A percentile compares a stretch with the other conserved stretches of the same genome.
phyloP scores from a whole-genome alignment of 2,113 vertebrate species.

The Hemiscyllium ocellatum region DNA sequence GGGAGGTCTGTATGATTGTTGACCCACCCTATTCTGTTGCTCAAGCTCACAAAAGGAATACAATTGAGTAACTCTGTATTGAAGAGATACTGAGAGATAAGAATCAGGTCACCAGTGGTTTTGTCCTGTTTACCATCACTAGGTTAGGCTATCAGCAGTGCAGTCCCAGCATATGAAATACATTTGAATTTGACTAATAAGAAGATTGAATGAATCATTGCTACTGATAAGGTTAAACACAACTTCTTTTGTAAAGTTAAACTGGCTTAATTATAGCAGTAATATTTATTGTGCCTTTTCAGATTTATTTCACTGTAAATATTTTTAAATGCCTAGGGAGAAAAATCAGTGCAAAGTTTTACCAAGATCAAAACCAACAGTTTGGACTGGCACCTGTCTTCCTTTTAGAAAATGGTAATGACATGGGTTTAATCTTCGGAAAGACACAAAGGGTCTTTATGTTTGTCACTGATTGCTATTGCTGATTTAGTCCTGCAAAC shows the following conservation, averaged over 20 bases:
- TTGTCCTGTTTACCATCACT: not conserved
- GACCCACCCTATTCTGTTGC: not conserved
- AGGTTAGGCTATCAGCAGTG: not conserved
- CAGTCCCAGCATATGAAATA: not conserved
- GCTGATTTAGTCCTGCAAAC: conserved; percentile 15
- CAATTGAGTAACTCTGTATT: not conserved
- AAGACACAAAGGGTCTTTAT: not conserved
- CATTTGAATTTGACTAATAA: not conserved
- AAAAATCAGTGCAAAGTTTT: conserved; percentile 36
- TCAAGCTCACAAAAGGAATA: not conserved
- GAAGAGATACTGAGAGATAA: not conserved
- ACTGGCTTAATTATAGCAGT: not conserved
- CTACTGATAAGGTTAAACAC: not conserved
- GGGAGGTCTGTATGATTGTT: not conserved
- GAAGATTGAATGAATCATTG: not conserved
- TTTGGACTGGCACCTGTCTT: conserved; percentile 36
- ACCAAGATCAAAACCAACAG: conserved; percentile 38
- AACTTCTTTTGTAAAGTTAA: not conserved
- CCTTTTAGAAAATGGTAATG: conserved; percentile 39
- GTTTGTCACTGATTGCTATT: conserved; percentile 23
- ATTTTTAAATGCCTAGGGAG: conserved; percentile 38
- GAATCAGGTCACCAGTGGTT: not conserved
- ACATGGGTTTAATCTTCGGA: conserved; percentile 22
- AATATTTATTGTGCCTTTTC: conserved; percentile 26
- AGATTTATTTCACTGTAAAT: conserved; percentile 33